phyloP scores from a whole-genome alignment of 1,140 invertebrate genomes.

The Paracyclopina nana region DNA sequence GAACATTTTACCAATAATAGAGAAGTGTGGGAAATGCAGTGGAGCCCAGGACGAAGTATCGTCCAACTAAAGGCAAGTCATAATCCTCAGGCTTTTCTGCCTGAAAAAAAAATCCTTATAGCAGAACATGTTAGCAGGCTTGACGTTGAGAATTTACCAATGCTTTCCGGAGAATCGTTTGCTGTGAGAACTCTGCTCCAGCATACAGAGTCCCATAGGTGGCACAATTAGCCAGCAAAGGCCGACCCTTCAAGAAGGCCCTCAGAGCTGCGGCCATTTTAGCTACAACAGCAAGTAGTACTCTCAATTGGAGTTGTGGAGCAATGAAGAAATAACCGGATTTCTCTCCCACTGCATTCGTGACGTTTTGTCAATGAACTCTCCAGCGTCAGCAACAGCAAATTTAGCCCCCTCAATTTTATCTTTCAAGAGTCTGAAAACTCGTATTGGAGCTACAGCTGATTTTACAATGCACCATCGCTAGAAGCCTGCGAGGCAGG shows the following conservation, averaged over 20 bases:
- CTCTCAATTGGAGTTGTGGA: no score
- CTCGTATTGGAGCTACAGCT: no score
- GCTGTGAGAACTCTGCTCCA: constrained; percentile 51
- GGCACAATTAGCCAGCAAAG: constrained; percentile 43
- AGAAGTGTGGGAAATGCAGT: constrained; percentile 37
- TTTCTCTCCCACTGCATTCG: no score
- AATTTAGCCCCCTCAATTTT: no score
- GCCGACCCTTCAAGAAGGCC: constrained; percentile 29
- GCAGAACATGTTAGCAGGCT: constrained; percentile 19
- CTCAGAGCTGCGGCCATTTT: constrained; percentile 14
- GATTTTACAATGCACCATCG: no score
- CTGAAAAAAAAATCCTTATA: constrained; percentile 23
- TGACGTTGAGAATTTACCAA: constrained; percentile 29
- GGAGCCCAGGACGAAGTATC: constrained; percentile 39
- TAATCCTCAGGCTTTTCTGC: constrained; percentile 28
- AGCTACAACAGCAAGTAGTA: neutral
- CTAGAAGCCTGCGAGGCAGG: no score
- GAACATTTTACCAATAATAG: constrained; percentile 34
- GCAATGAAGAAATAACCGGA: no score
- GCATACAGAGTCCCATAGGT: constrained; percentile 53
- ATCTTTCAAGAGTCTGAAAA: no score
- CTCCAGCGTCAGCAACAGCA: no score
- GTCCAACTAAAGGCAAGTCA: constrained; percentile 31
- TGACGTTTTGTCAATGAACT: no score
- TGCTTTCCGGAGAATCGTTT: constrained; percentile 40